These are phyloP conservation scores for Rhinichthys osculus DNA, from an alignment of 2,797 vertebrate species.

Conservation along the genomic window DNA sequence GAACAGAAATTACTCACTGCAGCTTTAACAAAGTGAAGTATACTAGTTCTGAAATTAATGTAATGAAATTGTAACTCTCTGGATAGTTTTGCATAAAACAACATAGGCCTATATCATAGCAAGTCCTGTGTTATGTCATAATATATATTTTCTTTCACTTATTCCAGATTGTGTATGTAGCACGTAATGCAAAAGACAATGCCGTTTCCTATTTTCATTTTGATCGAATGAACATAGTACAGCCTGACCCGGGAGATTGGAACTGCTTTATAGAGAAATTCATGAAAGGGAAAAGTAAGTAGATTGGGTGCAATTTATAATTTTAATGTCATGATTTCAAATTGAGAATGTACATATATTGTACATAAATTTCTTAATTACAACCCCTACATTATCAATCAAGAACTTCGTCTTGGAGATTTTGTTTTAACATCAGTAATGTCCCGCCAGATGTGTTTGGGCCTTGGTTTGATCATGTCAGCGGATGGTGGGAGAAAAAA, in stretches of 20 bases:
- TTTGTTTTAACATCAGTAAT: neutral
- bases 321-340: too few relatives aligned
- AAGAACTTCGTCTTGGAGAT: neutral
- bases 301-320: neutral
- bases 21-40: too few relatives aligned
- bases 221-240: slow-evolving; percentile 78
- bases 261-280: slow-evolving; percentile 71
- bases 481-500: slow-evolving; percentile 84
- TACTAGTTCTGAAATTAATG: too few relatives aligned
- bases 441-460: slow-evolving; percentile 77
- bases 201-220: slow-evolving; percentile 89
- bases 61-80: too few relatives aligned
- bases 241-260: slow-evolving; percentile 85
- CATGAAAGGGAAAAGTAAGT: slow-evolving; percentile 72
- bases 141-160: neutral
- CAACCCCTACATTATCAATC: neutral
- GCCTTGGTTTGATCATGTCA: slow-evolving; percentile 84
- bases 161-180: slow-evolving; percentile 80
- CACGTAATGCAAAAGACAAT: slow-evolving; percentile 89
- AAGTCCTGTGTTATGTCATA: too few relatives aligned
- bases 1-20: too few relatives aligned
- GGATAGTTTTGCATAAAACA: too few relatives aligned
- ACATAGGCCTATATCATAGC: too few relatives aligned
- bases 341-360: too few relatives aligned
- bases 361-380: too few relatives aligned